These are phyloP conservation scores for Chloroceryle inda DNA, from an alignment of 2,797 vertebrate species.

Conservation along the genomic window DNA sequence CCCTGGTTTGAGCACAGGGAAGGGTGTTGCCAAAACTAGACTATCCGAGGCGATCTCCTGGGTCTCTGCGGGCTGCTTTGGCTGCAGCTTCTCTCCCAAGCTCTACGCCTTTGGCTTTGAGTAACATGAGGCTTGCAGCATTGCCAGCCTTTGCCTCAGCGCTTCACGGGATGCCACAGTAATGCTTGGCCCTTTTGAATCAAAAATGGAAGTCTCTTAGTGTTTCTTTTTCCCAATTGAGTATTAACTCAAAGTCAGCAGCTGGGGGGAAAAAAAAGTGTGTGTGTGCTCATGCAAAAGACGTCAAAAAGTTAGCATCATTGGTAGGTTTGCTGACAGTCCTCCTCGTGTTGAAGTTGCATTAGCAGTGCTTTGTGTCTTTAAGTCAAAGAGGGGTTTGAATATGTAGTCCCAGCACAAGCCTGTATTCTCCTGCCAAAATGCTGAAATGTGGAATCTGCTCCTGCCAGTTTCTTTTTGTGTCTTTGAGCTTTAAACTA, in stretches of 20 bases:
- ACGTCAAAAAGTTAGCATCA: neutral
- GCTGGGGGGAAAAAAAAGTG: neutral
- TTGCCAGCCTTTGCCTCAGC: neutral
- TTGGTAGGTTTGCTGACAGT: neutral
- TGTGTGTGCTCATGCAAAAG: neutral
- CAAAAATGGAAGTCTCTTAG: neutral
- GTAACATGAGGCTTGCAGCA: neutral
- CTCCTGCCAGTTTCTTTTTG: slow-evolving; percentile 36
- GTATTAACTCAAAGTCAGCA: neutral
- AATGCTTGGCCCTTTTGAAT: neutral
- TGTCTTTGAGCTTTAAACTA: slow-evolving; percentile 1
- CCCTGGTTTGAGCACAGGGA: neutral
- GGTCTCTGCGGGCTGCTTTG: neutral
- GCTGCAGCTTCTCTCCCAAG: neutral
- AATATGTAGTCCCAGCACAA: neutral
- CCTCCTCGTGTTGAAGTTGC: neutral
- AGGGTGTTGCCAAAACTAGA: neutral
- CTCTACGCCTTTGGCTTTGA: neutral
- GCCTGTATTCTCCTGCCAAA: slow-evolving; percentile 55
- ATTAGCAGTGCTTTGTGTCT: neutral
- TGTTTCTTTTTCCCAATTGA: neutral
- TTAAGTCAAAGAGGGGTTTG: slow-evolving; percentile 11
- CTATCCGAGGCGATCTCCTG: neutral
- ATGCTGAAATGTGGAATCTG: slow-evolving; percentile 7
- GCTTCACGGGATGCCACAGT: neutral